Base-by-base conservation (phyloP, 2,888 invertebrate species). In the Boloria euphrosyne region DNA sequence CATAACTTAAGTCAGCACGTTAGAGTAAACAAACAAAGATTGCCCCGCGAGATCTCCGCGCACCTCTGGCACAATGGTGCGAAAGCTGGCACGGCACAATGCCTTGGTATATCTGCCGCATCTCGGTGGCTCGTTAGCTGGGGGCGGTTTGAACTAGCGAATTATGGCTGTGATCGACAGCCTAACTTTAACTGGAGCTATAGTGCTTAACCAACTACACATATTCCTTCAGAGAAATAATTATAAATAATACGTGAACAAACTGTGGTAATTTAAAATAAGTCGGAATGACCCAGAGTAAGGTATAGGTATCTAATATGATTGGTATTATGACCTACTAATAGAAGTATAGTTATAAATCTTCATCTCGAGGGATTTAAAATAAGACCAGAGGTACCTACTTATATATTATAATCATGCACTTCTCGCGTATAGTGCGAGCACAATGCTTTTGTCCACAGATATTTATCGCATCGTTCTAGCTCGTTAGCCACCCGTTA, bases 21-120 rank as follows among this genome's bases (percentile, higher is more conserved):
- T 79, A 76, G 79, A 78, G 89, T 90, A 90, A 91, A 90, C 90
- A 91, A 90, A 91, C 87, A 86, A 79, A 89, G 90, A 90, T 90
- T 79, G 83, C 73, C 77, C 75, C 77, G 77, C 76, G 78, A 82
- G 90, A 90, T 90, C 54, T 85, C 84, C 80, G 83, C 80, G 82
- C 88, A 87, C 86, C 86, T 84, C 75, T 65, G 74, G 80, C 80
- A 91, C 92, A 92, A 92, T 92, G 92, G 92, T 83, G 92, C 89
- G 92, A 92, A 92, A 90, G 89, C 86, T 91, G 85, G 89, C 92
- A 84, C 90, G 87, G 83, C 79, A 91, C 91, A 90, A 91, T 90
- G 85, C 86, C 77, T 86, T 86, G 87, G 73, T 76, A 77, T 89
- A 91, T 90, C 92, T 75, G 84, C 85, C 85, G 85, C 86, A 91